These are phyloP conservation scores for Nyleta sp. DNA, from an alignment of 2,888 invertebrate species.

Conservation along the genomic window DNA sequence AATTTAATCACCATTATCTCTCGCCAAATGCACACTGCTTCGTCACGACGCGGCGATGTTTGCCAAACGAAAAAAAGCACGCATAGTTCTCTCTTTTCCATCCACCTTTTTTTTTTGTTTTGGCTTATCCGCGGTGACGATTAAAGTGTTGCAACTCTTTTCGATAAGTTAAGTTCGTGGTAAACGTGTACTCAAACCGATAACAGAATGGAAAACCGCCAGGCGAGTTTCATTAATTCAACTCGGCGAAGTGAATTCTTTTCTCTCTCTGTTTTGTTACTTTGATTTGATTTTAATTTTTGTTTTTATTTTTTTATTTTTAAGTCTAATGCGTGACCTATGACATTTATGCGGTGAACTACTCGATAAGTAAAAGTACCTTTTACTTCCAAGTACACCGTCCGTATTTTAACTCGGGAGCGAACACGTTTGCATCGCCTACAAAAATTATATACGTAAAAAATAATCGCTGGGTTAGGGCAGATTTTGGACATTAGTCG, in stretches of 20 bases:
- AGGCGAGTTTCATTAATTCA: conserved; percentile 14
- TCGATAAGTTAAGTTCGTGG: conserved; percentile 8
- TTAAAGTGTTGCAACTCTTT: no score
- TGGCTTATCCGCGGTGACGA: no score
- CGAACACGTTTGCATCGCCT: conserved; percentile 64
- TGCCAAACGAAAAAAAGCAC: no score
- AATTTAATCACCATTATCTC: no score
- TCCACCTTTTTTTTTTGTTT: no score
- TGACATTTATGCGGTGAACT: conserved; percentile 62
- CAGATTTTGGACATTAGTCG: conserved; percentile 38
- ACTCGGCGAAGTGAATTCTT: conserved; percentile 7
- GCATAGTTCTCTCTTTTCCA: no score
- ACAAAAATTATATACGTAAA: conserved; percentile 62
- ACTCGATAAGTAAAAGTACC: conserved; percentile 67
- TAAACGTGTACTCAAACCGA: conserved; percentile 10
- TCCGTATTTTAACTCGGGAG: conserved; percentile 65
- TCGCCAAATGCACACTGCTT: conserved; percentile 4
- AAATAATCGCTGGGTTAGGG: conserved; percentile 48
- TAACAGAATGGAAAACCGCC: neutral
- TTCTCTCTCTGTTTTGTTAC: no score
- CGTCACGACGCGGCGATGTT: neutral
- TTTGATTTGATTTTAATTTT: no score
- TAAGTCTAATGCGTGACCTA: conserved; percentile 39
- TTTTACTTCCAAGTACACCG: conserved; percentile 67
- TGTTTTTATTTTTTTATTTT: no score